A percentile compares a stretch with the other conserved stretches of the same genome.
Conservation (phyloP, 2,888 invertebrate genomes). For the Ypsolopha scabrella region DNA sequence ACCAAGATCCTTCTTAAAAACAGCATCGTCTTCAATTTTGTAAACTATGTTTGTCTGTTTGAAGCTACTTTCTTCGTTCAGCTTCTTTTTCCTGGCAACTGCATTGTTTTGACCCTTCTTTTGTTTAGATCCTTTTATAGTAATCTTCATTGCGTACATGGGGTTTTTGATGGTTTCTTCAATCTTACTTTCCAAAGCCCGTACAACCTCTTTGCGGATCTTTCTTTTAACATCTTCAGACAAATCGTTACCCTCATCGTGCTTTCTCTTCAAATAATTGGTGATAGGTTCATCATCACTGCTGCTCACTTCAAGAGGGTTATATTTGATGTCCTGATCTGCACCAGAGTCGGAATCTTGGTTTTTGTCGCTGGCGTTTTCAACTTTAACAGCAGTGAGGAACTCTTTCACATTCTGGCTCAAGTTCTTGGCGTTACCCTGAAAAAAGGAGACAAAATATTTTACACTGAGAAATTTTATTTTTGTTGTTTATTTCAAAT, state of each 20-base stretch:
- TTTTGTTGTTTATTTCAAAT: not conserved
- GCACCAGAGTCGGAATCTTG: not conserved
- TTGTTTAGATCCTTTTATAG: too few relatives aligned
- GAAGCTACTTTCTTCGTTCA: too few relatives aligned
- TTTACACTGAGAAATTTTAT: not conserved
- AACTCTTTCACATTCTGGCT: not conserved
- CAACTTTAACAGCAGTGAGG: not conserved
- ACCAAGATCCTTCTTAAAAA: too few relatives aligned
- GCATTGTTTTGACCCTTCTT: too few relatives aligned
- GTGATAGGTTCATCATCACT: slow-evolving; percentile 57
- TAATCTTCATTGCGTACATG: too few relatives aligned
- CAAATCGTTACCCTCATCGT: slow-evolving; percentile 36
- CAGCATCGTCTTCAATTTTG: too few relatives aligned
- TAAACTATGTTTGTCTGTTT: too few relatives aligned
- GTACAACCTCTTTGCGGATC: slow-evolving; percentile 33
- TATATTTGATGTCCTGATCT: not conserved
- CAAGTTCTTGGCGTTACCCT: not conserved
- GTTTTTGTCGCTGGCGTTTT: not conserved
- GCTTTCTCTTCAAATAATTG: slow-evolving; percentile 33
- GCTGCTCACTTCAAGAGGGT: slow-evolving; percentile 4
- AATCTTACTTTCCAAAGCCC: slow-evolving; percentile 2
- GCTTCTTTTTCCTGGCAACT: too few relatives aligned
- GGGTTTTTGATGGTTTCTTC: not conserved
- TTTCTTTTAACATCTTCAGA: slow-evolving; percentile 35
- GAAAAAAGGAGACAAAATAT: not conserved